Evolutionary conservation across 1,140 invertebrate species (phyloP), one percentile per base, ranked within the genome.

Genomic region (Sminthurides bifidus): DNA sequence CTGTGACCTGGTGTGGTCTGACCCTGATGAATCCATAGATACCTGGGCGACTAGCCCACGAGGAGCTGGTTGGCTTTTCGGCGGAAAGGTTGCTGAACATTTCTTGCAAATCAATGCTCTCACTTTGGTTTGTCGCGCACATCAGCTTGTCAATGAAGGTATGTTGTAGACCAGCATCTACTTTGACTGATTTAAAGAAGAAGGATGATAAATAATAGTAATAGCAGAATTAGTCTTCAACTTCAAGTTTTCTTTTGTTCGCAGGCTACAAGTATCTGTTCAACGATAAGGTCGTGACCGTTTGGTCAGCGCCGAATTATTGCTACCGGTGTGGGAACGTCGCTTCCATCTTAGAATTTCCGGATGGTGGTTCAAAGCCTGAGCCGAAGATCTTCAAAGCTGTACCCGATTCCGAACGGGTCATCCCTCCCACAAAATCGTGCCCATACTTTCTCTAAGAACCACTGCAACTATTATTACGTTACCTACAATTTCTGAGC

Each of bases 101-200:
- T 97, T 97, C 72, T 87, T 94, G 81, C 75, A 83, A 63, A 83
- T 89, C 57, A 97, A 97, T 73, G 80, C 83, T 66, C 75, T 97
- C 59, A 80, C 82, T 64, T 74, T 95, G 48, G 92, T 97, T 67
- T 96, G 92, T 72, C 78, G 92, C 69, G 93, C 92, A 52, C 92
- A 97, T 79, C 93, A 97, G 74, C 77, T 97, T 67, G 92, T 97
- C 53, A 87, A 95, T 73, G 92, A 95, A 81, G 92, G 87, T 85
- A 76, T 72, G 33, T 58, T 23, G 31, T 65, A 3, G 17, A 30
- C n/a, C n/a, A n/a, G n/a, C n/a, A n/a, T n/a, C n/a, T n/a, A 37
- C n/a, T 35, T 35, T 35, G n/a, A 35, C n/a, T 37, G 24, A 10
- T 43, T 23, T 24, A 6, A 43, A 43, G 6, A 6, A 17, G 41